phyloP scores from a whole-genome alignment of 2,797 vertebrate genomes.

The Xerus rutilus region DNA sequence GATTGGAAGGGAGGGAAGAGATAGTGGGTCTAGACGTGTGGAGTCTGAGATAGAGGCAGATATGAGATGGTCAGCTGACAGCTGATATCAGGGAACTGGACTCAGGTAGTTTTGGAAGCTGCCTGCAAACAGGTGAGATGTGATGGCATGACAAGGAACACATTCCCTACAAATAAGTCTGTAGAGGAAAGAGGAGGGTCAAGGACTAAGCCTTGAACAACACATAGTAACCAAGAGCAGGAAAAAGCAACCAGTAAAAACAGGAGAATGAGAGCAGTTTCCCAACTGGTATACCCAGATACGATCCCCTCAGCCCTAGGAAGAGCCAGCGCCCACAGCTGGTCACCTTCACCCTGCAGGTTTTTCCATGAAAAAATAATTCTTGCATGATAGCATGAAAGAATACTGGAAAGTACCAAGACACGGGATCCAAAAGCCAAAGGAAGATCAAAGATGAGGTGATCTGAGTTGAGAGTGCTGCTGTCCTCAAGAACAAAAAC shows the following conservation, averaged over 20 bases:
- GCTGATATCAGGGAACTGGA: background rate
- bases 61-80: background rate
- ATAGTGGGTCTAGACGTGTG: background rate
- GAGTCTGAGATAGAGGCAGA: background rate
- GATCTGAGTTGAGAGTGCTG: background rate
- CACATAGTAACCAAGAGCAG: background rate
- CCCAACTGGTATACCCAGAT: slow-evolving; percentile 8
- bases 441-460: background rate
- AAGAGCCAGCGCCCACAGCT: background rate
- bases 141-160: background rate
- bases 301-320: background rate
- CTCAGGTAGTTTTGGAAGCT: background rate
- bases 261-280: background rate
- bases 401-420: background rate
- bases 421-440: background rate
- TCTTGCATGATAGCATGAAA: background rate
- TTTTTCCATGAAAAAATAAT: background rate
- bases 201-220: background rate
- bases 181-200: background rate
- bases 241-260: background rate
- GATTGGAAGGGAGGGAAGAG: background rate
- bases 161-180: background rate
- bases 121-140: background rate
- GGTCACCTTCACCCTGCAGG: background rate
- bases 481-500: background rate